Evolutionary conservation across 2,113 vertebrate species (phyloP).

Genomic region (Cephalopterus ornatus): DNA sequence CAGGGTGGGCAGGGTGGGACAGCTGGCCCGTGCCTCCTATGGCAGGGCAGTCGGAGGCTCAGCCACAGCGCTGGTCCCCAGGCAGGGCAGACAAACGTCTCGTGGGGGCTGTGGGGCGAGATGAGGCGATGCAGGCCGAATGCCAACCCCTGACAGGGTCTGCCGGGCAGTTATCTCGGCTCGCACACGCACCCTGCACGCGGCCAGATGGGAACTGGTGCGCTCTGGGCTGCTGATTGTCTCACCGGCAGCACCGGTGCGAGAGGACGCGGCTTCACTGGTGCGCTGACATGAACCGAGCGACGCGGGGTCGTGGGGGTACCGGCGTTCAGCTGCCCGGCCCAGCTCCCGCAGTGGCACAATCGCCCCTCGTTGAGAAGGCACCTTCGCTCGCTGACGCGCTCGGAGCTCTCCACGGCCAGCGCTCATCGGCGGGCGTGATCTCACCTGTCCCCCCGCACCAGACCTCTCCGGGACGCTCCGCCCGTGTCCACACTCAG

Average conservation of each 20-base stretch:
- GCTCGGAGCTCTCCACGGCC: rapidly evolving
- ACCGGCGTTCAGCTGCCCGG: neutral
- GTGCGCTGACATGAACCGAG: neutral
- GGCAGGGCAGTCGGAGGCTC: rapidly evolving
- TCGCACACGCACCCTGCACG: neutral
- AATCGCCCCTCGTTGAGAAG: neutral
- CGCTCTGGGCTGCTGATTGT: constrained; percentile 17
- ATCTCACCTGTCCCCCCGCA: neutral
- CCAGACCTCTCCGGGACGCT: neutral
- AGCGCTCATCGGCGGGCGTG: rapidly evolving
- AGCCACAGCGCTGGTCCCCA: rapidly evolving
- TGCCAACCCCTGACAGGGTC: constrained; percentile 7
- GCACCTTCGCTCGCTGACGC: neutral
- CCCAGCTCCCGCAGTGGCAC: neutral
- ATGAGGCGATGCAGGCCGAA: neutral
- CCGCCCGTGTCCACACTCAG: rapidly evolving
- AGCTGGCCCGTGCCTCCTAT: rapidly evolving
- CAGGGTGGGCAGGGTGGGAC: rapidly evolving
- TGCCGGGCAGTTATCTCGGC: constrained; percentile 13
- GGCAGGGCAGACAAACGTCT: neutral
- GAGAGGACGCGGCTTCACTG: neutral
- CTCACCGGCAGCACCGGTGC: neutral
- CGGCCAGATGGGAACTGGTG: constrained; percentile 17
- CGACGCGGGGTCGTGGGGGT: neutral
- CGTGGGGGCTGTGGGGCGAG: neutral